Evolutionary conservation across 2,888 invertebrate species (phyloP).

Genomic region (Lepidonotus clava): DNA sequence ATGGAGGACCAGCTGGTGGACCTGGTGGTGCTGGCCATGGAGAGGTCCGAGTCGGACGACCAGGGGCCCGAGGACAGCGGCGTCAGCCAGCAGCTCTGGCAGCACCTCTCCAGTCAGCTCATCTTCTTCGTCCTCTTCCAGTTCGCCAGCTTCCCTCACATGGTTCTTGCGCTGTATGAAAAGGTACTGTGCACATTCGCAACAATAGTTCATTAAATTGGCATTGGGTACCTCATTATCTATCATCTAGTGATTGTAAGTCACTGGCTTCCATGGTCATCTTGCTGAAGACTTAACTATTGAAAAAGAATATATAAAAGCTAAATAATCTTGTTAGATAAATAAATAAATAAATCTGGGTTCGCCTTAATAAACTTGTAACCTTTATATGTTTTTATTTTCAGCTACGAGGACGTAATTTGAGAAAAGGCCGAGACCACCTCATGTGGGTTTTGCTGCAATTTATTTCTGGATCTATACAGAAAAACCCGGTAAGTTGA

Average conservation of each 20-base stretch:
- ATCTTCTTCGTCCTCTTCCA: constrained; percentile 97
- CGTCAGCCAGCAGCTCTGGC: constrained; percentile 84
- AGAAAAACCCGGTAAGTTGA: constrained; percentile 91
- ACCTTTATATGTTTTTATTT: no score
- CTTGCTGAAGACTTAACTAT: no score
- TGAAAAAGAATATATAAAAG: no score
- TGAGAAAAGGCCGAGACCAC: constrained; percentile 94
- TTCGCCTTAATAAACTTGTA: no score
- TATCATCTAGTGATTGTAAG: no score
- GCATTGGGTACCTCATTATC: no score
- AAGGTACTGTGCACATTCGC: constrained; percentile 83
- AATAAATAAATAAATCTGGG: no score
- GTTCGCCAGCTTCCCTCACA: constrained; percentile 95
- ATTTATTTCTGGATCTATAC: constrained; percentile 97
- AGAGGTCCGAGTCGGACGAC: constrained; percentile 87
- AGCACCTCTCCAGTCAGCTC: constrained; percentile 94
- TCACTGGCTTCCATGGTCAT: no score
- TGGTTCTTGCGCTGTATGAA: constrained; percentile 93
- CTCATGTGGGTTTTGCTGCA: constrained; percentile 99
- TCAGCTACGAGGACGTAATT: constrained; percentile 87
- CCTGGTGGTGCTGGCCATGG: constrained; percentile 94
- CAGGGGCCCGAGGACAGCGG: constrained; percentile 66
- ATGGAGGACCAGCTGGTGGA: constrained; percentile 96
- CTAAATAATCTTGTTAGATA: no score
- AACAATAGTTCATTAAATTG: no score